Base-by-base conservation (phyloP, 2,888 invertebrate species). In the Suillia variegata region DNA sequence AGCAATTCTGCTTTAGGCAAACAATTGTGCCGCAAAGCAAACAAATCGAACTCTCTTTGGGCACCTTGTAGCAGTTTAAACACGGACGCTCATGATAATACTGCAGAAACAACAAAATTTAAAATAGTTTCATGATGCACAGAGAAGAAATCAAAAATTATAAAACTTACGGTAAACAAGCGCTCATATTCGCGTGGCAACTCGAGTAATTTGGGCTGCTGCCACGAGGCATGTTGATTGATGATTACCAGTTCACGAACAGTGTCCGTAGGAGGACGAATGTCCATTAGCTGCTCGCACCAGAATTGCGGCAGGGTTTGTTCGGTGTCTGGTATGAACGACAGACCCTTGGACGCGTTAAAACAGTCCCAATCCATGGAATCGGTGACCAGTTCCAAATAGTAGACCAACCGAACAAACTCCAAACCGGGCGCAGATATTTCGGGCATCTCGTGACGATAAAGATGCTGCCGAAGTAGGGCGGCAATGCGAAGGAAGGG, bases 41-140 rank as follows among this genome's bases (percentile, higher is more conserved):
- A 81, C 97, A 98, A 67, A 97, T 89, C 69, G 93, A 93, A 33
- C 95, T 93, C 82, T 97, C 93, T 74, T 90, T 89, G 66, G 98
- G 98, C 73, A 94, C 90, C 66, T 90, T 90, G 76, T 92, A 91
- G 84, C 98, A 98, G 76, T 92, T 90, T 69, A 87, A 86, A 83
- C 98, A 98, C 63, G 90, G 89, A 71, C 92, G 87, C 80, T 93
- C 91, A 81, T 96, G 94, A 84, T 96, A 98, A 84, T 92, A 93
- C 88, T 93, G 76, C 17, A 83, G 53, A 10, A 13, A 48, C 1
- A 42, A 31, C 38, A 18, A n/a, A 51, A 17, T 15, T 18, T 45
- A 17, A 54, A 17, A 18, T 5, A 42, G 17, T 42, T 53, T 22
- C 12, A 17, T 15, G 33, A 51, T n/a, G n/a, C n/a, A n/a, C n/a